Percentiles rank a stretch among this genome's conserved stretches.
These are phyloP conservation scores for Drosophila anomalata DNA, from an alignment of 2,888 invertebrate species.

Conservation along the genomic window DNA sequence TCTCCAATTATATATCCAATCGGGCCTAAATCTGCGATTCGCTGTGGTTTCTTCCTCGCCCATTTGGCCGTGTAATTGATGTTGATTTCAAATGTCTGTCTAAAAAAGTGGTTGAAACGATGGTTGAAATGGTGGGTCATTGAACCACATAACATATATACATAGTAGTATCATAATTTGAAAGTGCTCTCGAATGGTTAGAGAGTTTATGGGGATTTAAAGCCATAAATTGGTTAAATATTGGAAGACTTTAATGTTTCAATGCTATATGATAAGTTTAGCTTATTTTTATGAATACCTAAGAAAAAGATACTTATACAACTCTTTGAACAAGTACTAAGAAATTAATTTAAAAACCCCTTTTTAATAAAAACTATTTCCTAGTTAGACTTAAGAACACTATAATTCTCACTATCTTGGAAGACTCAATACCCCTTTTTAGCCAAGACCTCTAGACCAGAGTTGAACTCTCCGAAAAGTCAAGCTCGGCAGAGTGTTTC, in stretches of 20 bases:
- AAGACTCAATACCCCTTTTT: not conserved
- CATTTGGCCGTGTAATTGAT: conserved; percentile 30
- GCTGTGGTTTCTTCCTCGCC: conserved; percentile 5
- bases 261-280: too few species aligned
- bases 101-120: conserved; percentile 3
- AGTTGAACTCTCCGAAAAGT: conserved; percentile 53
- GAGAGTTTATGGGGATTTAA: not conserved
- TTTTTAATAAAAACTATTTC: too few species aligned
- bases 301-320: too few species aligned
- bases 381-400: too few species aligned
- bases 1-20: conserved; percentile 1
- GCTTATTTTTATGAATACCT: too few species aligned
- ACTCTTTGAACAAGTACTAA: too few species aligned
- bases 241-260: not conserved
- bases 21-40: conserved; percentile 18
- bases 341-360: too few species aligned
- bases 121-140: conserved; percentile 10
- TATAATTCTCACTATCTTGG: too few species aligned
- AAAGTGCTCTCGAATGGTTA: not conserved
- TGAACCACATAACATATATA: conserved; percentile 11
- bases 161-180: not conserved
- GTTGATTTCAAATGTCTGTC: conserved; percentile 28
- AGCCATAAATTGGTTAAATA: not conserved
- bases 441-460: conserved; percentile 19
- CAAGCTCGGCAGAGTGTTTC: conserved; percentile 41